Evolutionary conservation across 2,797 vertebrate genomes (phyloP).

Genomic region (Channallabes apus): DNA sequence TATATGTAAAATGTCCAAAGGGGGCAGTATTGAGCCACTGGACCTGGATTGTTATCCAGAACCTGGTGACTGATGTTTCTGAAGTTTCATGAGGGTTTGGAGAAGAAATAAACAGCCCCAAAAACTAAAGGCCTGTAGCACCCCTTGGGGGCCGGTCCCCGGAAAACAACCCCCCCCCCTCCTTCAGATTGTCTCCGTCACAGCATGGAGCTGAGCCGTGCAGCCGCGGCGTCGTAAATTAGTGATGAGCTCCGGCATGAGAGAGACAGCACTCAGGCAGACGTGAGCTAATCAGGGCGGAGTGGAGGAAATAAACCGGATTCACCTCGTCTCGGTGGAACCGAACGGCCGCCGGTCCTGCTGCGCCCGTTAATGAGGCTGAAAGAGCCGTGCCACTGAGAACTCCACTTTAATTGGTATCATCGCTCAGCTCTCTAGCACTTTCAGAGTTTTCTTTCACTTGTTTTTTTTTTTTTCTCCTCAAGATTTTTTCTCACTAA

Average conservation of each 20-base stretch:
- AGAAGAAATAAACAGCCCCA: background rate
- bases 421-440: conserved; percentile 7
- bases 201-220: background rate
- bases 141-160: background rate
- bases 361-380: conserved; percentile 26
- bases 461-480: background rate
- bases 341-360: conserved; percentile 10
- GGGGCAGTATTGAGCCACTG: background rate
- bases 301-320: conserved; percentile 55
- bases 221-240: background rate
- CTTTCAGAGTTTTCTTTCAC: background rate
- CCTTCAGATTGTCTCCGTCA: background rate
- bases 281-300: conserved; percentile 64
- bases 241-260: conserved; percentile 41
- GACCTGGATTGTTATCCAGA: background rate
- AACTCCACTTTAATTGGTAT: conserved; percentile 30
- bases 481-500: background rate
- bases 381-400: background rate
- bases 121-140: too few species aligned
- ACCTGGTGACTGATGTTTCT: background rate
- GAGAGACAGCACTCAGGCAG: conserved; percentile 60
- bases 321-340: conserved; percentile 35
- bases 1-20: background rate
- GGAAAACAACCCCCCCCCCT: background rate
- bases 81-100: background rate